A percentile compares a stretch with the other conserved stretches of the same genome.
Conservation (phyloP, 2,797 vertebrate genomes). For the Coilia nasus region DNA sequence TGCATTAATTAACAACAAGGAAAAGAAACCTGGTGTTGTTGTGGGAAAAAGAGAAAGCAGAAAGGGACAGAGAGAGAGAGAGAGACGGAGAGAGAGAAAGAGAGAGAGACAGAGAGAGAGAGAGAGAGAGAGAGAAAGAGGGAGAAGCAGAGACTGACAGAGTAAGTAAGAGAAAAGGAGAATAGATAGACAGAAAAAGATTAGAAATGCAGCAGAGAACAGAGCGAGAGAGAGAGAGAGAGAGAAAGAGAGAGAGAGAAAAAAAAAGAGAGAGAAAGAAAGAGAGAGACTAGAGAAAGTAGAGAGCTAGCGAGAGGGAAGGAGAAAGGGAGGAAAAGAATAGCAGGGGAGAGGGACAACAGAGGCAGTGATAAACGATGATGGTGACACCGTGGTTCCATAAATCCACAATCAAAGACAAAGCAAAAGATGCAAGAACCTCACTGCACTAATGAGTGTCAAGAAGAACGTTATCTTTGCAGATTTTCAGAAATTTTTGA, state of each 20-base stretch:
- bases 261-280: background rate
- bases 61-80: background rate
- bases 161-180: background rate
- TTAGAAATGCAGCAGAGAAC: too few species aligned
- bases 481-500: background rate
- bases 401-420: background rate
- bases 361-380: background rate
- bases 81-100: background rate
- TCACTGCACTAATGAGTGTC: background rate
- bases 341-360: background rate
- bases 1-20: constrained; percentile 16
- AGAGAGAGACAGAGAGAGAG: background rate
- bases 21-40: background rate
- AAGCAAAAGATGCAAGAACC: too few species aligned
- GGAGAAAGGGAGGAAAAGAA: background rate
- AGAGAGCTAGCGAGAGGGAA: background rate
- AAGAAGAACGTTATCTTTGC: background rate
- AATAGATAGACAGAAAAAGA: background rate
- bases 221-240: background rate
- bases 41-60: background rate
- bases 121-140: background rate
- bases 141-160: background rate
- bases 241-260: background rate
- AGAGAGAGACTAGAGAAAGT: background rate
- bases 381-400: background rate